Conservation (phyloP, 2,797 vertebrate genomes). For the Pitangus sulphuratus region DNA sequence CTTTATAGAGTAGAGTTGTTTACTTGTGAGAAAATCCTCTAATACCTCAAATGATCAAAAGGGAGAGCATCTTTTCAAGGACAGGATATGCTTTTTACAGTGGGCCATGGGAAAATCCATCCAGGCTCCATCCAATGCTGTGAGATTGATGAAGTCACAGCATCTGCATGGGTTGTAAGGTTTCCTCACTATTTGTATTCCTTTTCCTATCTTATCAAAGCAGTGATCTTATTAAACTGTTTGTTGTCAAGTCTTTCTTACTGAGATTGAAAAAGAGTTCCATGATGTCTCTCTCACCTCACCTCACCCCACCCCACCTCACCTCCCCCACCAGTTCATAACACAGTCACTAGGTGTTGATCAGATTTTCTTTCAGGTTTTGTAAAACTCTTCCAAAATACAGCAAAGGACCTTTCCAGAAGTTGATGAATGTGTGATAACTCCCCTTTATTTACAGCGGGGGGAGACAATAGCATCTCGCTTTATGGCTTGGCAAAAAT, state of each 20-base stretch:
- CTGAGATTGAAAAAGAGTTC: not conserved
- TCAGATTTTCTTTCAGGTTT: not conserved
- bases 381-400: not conserved
- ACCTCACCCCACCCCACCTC: not conserved
- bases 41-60: not conserved
- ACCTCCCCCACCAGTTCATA: not conserved
- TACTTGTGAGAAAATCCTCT: not conserved
- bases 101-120: not conserved
- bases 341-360: not conserved
- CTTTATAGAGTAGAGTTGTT: not conserved
- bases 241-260: not conserved
- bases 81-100: not conserved
- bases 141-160: not conserved
- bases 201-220: not conserved
- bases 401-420: not conserved
- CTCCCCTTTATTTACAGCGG: not conserved
- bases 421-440: not conserved
- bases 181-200: not conserved
- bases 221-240: not conserved
- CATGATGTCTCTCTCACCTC: rapidly evolving
- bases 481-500: not conserved
- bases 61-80: not conserved
- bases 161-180: not conserved
- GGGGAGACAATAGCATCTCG: not conserved
- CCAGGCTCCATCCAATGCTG: rapidly evolving